phyloP scores from a whole-genome alignment of 2,888 invertebrate genomes.

The Agriopis leucophaearia region DNA sequence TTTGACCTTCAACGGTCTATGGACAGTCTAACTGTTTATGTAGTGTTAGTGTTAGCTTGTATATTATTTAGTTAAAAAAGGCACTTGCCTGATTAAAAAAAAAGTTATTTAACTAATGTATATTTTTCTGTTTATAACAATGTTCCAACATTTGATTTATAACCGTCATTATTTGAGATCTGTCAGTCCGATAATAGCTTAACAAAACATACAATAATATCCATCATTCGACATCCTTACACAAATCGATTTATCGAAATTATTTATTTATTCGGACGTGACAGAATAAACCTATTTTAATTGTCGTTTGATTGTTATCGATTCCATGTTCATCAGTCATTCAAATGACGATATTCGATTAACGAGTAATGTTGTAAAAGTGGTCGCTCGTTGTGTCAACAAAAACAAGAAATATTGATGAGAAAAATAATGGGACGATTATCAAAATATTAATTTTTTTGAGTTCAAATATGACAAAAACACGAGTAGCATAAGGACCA shows the following conservation, averaged over 20 bases:
- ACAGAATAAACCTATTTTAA: constrained; percentile 28
- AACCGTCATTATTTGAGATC: constrained; percentile 36
- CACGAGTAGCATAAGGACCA: too few relatives aligned
- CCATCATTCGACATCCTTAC: constrained; percentile 27
- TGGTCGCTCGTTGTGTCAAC: not conserved
- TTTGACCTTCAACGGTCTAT: too few relatives aligned
- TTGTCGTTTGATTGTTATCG: constrained; percentile 27
- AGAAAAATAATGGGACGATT: too few relatives aligned
- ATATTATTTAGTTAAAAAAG: too few relatives aligned
- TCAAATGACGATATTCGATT: constrained; percentile 27
- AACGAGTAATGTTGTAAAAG: constrained; percentile 8
- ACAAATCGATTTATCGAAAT: constrained; percentile 27
- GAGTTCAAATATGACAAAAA: too few relatives aligned
- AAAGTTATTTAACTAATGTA: not conserved
- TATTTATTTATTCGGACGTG: constrained; percentile 23
- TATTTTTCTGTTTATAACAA: not conserved
- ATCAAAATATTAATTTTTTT: too few relatives aligned
- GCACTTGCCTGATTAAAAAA: too few relatives aligned
- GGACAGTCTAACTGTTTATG: too few relatives aligned
- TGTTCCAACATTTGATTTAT: constrained; percentile 29
- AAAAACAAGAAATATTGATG: not conserved
- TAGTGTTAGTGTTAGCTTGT: too few relatives aligned
- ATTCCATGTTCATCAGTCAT: constrained; percentile 25
- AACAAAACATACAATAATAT: constrained; percentile 26
- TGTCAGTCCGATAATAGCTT: constrained; percentile 21